A percentile compares a stretch with the other conserved stretches of the same genome.
Conservation (phyloP, 2,888 invertebrate species). For the Ferdinandea cuprea region DNA sequence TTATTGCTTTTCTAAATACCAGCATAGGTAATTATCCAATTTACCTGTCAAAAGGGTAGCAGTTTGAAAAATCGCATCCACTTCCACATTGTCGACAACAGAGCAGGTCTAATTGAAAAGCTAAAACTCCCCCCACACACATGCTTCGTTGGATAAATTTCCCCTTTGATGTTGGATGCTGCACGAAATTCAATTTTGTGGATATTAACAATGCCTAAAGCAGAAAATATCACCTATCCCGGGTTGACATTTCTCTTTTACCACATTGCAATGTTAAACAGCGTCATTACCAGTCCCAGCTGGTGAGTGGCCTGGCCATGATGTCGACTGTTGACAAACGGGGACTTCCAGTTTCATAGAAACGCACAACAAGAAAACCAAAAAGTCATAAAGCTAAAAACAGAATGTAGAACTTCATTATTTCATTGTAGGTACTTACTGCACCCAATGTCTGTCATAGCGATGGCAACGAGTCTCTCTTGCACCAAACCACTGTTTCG, state of each 20-base stretch:
- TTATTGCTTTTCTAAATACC: no score
- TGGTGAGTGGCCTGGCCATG: constrained; percentile 4
- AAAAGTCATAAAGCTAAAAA: constrained; percentile 16
- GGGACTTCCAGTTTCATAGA: background rate
- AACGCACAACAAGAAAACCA: background rate
- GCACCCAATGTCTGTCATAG: background rate
- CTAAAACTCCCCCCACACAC: no score
- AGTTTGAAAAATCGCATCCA: no score
- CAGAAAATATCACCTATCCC: background rate
- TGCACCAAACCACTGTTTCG: no score
- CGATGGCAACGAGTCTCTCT: background rate
- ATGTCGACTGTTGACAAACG: background rate
- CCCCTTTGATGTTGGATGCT: background rate
- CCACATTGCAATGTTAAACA: constrained; percentile 23
- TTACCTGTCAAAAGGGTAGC: no score
- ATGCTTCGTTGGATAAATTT: background rate
- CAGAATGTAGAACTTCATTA: constrained; percentile 23
- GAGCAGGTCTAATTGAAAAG: no score
- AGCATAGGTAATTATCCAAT: no score
- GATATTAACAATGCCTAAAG: background rate
- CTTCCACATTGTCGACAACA: no score
- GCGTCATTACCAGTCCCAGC: constrained; percentile 16
- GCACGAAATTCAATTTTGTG: background rate
- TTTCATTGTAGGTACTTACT: background rate
- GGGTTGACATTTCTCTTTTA: constrained; percentile 16